These are phyloP conservation scores for Amblyjoppa proteus DNA, from an alignment of 2,888 invertebrate genomes.

Conservation along the genomic window DNA sequence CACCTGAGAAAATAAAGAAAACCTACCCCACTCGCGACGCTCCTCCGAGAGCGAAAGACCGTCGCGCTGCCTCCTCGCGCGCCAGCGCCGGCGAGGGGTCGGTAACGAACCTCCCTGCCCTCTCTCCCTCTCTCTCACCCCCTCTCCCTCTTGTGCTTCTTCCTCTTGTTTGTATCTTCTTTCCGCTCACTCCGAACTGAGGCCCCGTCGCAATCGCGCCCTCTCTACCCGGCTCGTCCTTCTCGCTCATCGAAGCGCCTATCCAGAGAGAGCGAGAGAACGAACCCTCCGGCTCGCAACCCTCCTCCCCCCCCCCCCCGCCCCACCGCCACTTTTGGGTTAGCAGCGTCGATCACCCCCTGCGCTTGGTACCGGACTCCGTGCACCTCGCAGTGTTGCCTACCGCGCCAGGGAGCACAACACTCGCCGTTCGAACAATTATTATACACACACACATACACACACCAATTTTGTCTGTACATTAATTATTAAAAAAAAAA, in stretches of 20 bases:
- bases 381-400: conserved; percentile 78
- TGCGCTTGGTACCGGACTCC: conserved; percentile 66
- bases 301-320: neutral
- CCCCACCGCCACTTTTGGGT: conserved; percentile 19
- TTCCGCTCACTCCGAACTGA: neutral
- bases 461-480: conserved; percentile 47
- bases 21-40: neutral
- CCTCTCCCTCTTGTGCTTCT: neutral
- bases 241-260: conserved; percentile 2
- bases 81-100: neutral
- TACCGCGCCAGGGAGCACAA: conserved; percentile 80
- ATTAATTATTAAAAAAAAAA: neutral
- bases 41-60: neutral
- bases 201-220: conserved; percentile 11
- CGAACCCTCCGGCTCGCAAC: conserved; percentile 4
- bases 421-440: conserved; percentile 77
- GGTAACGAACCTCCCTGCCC: conserved; percentile 25
- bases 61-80: neutral
- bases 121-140: conserved; percentile 20
- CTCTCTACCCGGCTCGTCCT: conserved; percentile 9
- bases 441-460: conserved; percentile 56
- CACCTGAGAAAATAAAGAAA: neutral
- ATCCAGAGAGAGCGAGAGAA: neutral
- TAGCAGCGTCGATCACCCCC: conserved; percentile 60
- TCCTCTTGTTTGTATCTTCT: conserved; percentile 7